phyloP scores from a whole-genome alignment of 1,140 invertebrate genomes.

The Archivesica marissinica region DNA sequence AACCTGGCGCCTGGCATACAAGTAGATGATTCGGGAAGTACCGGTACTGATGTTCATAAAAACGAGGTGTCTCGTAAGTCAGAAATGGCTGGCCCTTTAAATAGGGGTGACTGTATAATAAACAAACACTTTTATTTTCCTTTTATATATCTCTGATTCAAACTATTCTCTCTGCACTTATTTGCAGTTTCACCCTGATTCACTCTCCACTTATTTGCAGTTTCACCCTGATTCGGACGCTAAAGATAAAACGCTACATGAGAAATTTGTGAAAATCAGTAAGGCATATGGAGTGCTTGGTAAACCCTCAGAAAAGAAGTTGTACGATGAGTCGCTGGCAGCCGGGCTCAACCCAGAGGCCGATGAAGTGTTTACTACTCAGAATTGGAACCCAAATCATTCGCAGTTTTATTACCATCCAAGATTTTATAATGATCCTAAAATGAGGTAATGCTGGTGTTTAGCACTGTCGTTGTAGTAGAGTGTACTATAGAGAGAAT shows the following conservation, averaged over 20 bases:
- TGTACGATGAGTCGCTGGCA: conserved; percentile 22
- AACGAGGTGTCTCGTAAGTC: too few species aligned
- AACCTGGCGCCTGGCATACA: too few species aligned
- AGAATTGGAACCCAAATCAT: conserved; percentile 30
- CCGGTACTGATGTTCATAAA: too few species aligned
- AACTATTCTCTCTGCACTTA: background rate
- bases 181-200: background rate
- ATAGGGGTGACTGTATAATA: background rate
- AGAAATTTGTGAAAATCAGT: conserved; percentile 38
- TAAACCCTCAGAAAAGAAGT: background rate
- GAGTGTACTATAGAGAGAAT: background rate
- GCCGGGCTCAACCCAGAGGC: background rate
- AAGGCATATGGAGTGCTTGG: conserved; percentile 22
- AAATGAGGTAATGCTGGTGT: conserved; percentile 10
- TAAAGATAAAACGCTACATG: conserved; percentile 18
- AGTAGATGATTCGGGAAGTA: too few species aligned
- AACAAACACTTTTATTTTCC: background rate
- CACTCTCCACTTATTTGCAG: background rate
- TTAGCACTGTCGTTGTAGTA: background rate
- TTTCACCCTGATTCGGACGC: conserved; percentile 23
- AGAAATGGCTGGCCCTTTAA: too few species aligned
- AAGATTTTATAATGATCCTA: conserved; percentile 35
- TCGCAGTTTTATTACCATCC: conserved; percentile 52
- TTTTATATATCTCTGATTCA: background rate
- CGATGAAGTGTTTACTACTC: background rate